Evolutionary conservation across 1,140 invertebrate species (phyloP), one percentile per base, ranked within the genome.

Genomic region (Lethrus apterus): DNA sequence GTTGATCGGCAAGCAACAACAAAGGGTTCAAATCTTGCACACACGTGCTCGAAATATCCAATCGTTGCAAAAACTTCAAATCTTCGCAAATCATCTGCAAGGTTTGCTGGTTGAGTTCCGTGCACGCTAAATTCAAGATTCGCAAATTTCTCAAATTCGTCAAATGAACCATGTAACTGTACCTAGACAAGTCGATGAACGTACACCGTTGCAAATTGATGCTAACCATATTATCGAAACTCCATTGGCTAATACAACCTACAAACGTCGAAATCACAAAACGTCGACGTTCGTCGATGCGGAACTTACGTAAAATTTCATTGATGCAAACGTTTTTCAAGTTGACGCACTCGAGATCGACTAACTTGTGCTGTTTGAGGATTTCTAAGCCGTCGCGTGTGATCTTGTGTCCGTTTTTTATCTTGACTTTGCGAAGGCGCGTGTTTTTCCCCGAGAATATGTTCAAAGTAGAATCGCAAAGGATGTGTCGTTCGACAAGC

Each of bases 171-270:
- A 76, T 68, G 38, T 56, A 57, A 46, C 52, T 56, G 57, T 63
- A 73, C 66, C 70, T 67, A 45, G 70, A 69, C 54, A 69, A 70
- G 57, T 76, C 74, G 48, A 71, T 70, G 60, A 84, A 84, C 40
- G 76, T 77, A 58, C 80, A 81, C 58, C 74, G 73, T 31, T 78
- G 73, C 34, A 86, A 77, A 66, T 80, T 83, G 19, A 86, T 65
- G 10, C 72, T 71, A 33, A 74, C 68, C 38, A 88, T 66, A 67
- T 86, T 83, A 33, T 77, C 69, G 38, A 82, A 56, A 30, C 80
- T 83, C 82, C 83, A 86, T 52, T 84, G 80, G 41, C 79, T 77
- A 32, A 86, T 70, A 66, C 81, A 84, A 44, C 75, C 75, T 58
- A 48, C 41, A 62, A 63, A 29, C n/a, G 34, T n/a, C 10, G 11